Evolutionary conservation across 2,888 invertebrate genomes (phyloP), one percentile per base, ranked within the genome.

Genomic region (Dorcus hopei): DNA sequence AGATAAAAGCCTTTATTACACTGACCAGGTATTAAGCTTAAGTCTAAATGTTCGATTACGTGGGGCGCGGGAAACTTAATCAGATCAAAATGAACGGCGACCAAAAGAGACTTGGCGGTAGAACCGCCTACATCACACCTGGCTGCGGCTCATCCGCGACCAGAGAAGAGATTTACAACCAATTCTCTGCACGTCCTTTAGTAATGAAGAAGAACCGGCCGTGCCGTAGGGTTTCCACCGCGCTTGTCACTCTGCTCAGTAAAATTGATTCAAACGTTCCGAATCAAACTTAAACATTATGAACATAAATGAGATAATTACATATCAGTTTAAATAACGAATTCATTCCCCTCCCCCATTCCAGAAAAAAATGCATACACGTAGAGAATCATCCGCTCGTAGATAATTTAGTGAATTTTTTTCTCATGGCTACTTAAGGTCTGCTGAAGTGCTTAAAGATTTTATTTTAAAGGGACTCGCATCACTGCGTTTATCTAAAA

Each of bases 51-150:
- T 59, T 51, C 55, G 52, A 59, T 55, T 55, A 55, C 38, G 52
- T 51, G 59, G 54, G 53, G 52, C 51, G 42, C 49, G 43, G 50
- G 61, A 55, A 58, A 59, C 54, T 60, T 62, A 63, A 67, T 67
- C 66, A 61, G 64, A 67, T 67, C 65, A 61, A 60, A 59, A 57
- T 61, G 59, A 66, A 67, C 67, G 67, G 66, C 65, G 63, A 62
- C 65, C 64, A 65, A 67, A 70, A 67, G 66, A 61, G 62, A 62
- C 63, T 68, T 63, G 66, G 64, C 66, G 64, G 65, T 61, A 59
- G 69, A 57, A 65, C 66, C 70, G 70, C 70, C 70, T 61, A 69
- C 70, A 68, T 70, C 65, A 70, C 69, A 70, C 68, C 68, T 70
- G 68, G 67, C 65, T 65, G 61, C 68, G 63, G 64, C 64, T 65